Evolutionary conservation across 2,113 vertebrate species (phyloP).

Genomic region (Ageneiosus marmoratus): DNA sequence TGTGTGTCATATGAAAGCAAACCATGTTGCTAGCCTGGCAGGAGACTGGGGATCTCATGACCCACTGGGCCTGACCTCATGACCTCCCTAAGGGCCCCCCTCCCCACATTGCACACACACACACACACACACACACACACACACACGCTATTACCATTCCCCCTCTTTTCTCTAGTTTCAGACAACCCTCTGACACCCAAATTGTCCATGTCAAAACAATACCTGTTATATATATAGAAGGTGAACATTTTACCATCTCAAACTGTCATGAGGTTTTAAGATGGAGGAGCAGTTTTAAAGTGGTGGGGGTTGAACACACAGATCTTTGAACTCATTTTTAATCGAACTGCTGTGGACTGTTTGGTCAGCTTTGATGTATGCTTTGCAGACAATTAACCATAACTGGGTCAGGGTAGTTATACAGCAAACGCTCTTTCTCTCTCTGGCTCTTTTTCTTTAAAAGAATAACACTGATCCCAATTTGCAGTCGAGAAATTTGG

Average conservation of each 20-base stretch:
- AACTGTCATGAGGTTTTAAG: constrained; percentile 52
- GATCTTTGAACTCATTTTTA: constrained; percentile 50
- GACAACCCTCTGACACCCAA: constrained; percentile 64
- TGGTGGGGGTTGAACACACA: constrained; percentile 35
- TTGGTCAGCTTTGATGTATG: constrained; percentile 70
- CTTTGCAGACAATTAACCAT: constrained; percentile 73
- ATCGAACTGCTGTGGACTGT: constrained; percentile 52
- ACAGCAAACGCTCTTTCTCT: constrained; percentile 59
- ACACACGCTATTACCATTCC: constrained; percentile 20
- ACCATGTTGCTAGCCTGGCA: constrained; percentile 77
- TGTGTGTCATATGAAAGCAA: constrained; percentile 91
- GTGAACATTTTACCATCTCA: constrained; percentile 64
- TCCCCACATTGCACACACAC: constrained; percentile 16
- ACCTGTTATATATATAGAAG: constrained; percentile 71
- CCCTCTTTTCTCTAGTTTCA: constrained; percentile 50
- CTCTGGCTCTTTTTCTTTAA: constrained; percentile 15
- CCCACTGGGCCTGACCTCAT: constrained; percentile 73
- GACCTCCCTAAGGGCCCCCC: constrained; percentile 73
- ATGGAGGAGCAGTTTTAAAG: constrained; percentile 45
- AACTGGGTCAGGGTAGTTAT: constrained; percentile 72
- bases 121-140: constrained; percentile 21
- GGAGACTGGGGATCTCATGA: constrained; percentile 68
- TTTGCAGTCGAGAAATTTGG: constrained; percentile 52
- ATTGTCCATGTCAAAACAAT: constrained; percentile 69
- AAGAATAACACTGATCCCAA: neutral